These are phyloP conservation scores for Caenorhabditis tropicalis DNA, from an alignment of 1,140 invertebrate genomes.

Conservation along the genomic window DNA sequence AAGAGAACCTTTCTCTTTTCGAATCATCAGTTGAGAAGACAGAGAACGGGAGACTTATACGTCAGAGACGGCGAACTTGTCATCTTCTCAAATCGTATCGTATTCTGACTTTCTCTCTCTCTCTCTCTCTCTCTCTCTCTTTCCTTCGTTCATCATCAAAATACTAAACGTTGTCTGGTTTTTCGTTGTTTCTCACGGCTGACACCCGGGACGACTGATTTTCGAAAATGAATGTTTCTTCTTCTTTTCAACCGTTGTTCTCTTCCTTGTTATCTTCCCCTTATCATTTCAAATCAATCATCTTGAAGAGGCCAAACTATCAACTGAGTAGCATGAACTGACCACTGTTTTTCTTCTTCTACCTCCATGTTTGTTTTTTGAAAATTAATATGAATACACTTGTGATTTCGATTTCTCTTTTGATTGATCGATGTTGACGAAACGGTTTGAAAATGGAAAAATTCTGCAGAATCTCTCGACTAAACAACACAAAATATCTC, in stretches of 20 bases:
- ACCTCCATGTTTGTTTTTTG: background rate
- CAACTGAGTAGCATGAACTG: slow-evolving; percentile 18
- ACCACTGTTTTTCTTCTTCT: too few species aligned
- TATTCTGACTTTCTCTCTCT: background rate
- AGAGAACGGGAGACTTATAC: slow-evolving; percentile 35
- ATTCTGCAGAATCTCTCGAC: background rate
- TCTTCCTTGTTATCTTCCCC: background rate
- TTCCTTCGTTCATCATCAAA: too few species aligned
- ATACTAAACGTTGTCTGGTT: slow-evolving; percentile 20
- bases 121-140: too few species aligned
- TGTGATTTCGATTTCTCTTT: background rate
- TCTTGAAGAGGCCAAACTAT: background rate
- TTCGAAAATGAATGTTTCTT: slow-evolving; percentile 24
- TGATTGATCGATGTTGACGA: slow-evolving; percentile 20
- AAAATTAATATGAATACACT: background rate
- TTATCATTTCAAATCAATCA: slow-evolving; percentile 20
- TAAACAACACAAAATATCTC: background rate
- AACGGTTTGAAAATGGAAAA: background rate
- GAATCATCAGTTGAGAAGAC: background rate
- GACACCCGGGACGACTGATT: too few species aligned
- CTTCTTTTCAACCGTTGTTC: too few species aligned
- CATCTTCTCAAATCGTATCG: slow-evolving; percentile 34
- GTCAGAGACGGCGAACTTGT: slow-evolving; percentile 40
- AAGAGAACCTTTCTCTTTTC: background rate
- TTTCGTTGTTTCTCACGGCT: slow-evolving; percentile 15